Evolutionary conservation across 1,140 invertebrate genomes (phyloP), one percentile per base, ranked within the genome.

Genomic region (Hycleus phaleratus): DNA sequence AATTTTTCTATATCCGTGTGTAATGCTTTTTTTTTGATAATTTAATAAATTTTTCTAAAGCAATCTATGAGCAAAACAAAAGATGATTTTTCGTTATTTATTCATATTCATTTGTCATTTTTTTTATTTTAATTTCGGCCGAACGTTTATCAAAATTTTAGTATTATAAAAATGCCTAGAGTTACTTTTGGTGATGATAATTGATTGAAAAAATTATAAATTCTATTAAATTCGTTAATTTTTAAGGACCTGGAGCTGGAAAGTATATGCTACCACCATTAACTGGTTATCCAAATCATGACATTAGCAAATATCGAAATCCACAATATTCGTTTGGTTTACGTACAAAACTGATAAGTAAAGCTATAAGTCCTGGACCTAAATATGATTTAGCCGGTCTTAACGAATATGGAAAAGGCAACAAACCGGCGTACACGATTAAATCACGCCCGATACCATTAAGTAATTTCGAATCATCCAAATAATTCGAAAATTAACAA

Each of bases 271-370:
- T 85, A 59, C 82, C 82, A 0, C 70, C 80, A 11, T 76, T 77
- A 12, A 75, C 81, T 6, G 83, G 83, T 9, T 83, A 75, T 68
- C 64, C 74, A 0, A 60, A 71, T 26, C 82, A 85, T 68, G 82
- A 84, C 68, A 71, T 72, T 6, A 77, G 77, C 2, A 79, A 78
- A 11, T 75, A 78, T 60, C 74, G 82, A 11, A 75, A 76, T 67
- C 82, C 83, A 0, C 77, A 80, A 70, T 85, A 77, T 67, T 80
- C 81, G 26, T 78, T 84, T 62, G 79, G 79, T 2, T 66, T 64
- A 1, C 68, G 69, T 49, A 61, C 70, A 4, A n/a, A 32, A 1
- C 26, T 25, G 2, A 26, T 26, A n/a, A 49, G 53, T 2, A 66
- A 65, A 60, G 32, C 38, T 3, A 44, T 66, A 32, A 75, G 77